Conservation (phyloP, 2,113 vertebrate species). For the Microcebus ravelobensis region DNA sequence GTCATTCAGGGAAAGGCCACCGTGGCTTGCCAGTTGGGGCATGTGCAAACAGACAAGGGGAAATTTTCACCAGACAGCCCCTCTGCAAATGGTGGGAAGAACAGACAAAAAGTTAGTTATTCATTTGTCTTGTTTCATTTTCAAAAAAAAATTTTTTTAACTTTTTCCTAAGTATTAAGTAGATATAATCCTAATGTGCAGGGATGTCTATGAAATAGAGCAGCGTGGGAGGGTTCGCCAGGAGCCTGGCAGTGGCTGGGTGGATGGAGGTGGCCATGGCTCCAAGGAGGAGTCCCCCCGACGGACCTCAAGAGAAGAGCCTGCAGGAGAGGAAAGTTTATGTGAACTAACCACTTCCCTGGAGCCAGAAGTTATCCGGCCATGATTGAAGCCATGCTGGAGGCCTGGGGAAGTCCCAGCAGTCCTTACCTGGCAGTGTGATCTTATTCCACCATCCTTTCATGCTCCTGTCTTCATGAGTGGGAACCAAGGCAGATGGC, state of each 20-base stretch:
- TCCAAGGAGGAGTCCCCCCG: no score
- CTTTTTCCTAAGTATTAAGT: neutral
- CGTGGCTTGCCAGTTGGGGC: rapidly evolving
- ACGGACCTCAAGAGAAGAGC: no score
- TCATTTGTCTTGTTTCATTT: neutral
- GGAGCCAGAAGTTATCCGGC: conserved; percentile 88
- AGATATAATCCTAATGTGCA: neutral
- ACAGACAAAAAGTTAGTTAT: neutral
- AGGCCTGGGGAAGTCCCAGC: conserved; percentile 98
- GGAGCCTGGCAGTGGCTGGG: no score
- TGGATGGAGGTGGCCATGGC: no score
- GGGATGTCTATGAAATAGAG: neutral
- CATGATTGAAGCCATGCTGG: conserved; percentile 87
- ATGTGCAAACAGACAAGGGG: neutral
- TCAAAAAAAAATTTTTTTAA: neutral
- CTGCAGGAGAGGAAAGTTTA: conserved; percentile 86
- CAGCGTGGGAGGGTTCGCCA: no score
- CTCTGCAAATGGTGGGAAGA: neutral
- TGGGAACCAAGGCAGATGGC: neutral
- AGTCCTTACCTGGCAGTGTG: conserved; percentile 88
- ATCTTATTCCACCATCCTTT: neutral
- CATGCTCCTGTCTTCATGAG: neutral
- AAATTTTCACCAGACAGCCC: neutral
- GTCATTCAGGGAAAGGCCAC: neutral
- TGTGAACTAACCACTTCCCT: conserved; percentile 94